Evolutionary conservation across 2,888 invertebrate genomes (phyloP), one percentile per base, ranked within the genome.

Genomic region (Boloria euphrosyne): DNA sequence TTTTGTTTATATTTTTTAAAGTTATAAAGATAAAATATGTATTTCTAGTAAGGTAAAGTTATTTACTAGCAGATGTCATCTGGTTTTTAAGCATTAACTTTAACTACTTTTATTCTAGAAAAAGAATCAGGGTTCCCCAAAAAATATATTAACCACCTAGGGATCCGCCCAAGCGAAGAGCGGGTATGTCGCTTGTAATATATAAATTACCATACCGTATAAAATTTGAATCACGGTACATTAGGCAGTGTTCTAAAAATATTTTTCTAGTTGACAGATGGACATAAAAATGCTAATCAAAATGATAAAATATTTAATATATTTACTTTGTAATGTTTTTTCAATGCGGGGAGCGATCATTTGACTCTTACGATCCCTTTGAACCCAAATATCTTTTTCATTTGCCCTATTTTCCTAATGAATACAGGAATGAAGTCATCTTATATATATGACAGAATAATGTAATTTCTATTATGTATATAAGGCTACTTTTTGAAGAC

Each of bases 231-330:
- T 53, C 53, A 63, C 16, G 63, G 54, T 46, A 65, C 68, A 63
- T 52, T 27, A 66, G 62, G 50, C 61, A 71, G 65, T 63, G 65
- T 68, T 63, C 66, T 22, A 55, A 64, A 53, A 63, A 57, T 50
- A 66, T 53, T 67, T 65, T 70, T 67, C 67, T 67, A 61, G 65
- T 66, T 52, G 58, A 67, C 52, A 64, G 70, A 65, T 63, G 58
- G 49, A 53, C 69, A 73, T 74, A 75, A 76, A 73, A 55, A 78
- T 78, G 76, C 74, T 78, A 81, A 82, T 81, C 73, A 77, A 72
- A 67, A 76, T 81, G 79, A 80, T 84, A 81, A n/a, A 84, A 85
- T 85, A 86, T 86, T 83, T 80, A 82, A 76, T 62, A 70, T 73
- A 62, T 68, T 71, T 73, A 76, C 79, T 67, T 80, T 83, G 80